A percentile compares a stretch with the other conserved stretches of the same genome.
These are phyloP conservation scores for Lysiphlebus fabarum DNA, from an alignment of 1,140 invertebrate species.

Conservation along the genomic window DNA sequence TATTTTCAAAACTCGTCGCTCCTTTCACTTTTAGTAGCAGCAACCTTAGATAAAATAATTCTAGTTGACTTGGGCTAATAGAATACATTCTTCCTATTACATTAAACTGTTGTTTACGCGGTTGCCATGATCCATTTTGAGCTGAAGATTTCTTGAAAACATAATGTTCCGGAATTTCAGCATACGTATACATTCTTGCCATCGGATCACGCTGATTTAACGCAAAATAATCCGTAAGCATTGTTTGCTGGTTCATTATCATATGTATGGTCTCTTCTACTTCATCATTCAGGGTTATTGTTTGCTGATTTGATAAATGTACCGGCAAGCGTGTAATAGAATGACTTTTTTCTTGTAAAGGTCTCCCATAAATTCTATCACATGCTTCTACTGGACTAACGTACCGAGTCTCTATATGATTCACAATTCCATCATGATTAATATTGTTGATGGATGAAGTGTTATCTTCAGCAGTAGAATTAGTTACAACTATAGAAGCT, in stretches of 20 bases:
- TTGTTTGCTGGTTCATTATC: not conserved
- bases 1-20: constrained; percentile 16
- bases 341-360: constrained; percentile 13
- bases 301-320: constrained; percentile 5
- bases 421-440: constrained; percentile 17
- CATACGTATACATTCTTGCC: constrained; percentile 5
- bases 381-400: constrained; percentile 11
- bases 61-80: constrained; percentile 18
- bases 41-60: constrained; percentile 21
- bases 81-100: constrained; percentile 20
- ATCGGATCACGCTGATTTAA: constrained; percentile 10
- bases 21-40: constrained; percentile 19
- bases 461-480: not conserved
- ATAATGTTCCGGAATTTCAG: constrained; percentile 15
- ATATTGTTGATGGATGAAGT: not conserved
- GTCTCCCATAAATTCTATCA: constrained; percentile 1
- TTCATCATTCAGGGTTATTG: constrained; percentile 1
- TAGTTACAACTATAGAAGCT: constrained; percentile 3
- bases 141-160: not conserved
- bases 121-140: constrained; percentile 1
- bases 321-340: constrained; percentile 9
- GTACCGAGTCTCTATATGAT: constrained; percentile 18
- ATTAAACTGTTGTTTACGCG: constrained; percentile 13
- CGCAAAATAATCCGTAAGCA: constrained; percentile 5
- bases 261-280: not conserved